Evolutionary conservation across 92 coral and sea anemone species (phyloP), one percentile per base, ranked within the genome.

Genomic region (Porites evermanni): DNA sequence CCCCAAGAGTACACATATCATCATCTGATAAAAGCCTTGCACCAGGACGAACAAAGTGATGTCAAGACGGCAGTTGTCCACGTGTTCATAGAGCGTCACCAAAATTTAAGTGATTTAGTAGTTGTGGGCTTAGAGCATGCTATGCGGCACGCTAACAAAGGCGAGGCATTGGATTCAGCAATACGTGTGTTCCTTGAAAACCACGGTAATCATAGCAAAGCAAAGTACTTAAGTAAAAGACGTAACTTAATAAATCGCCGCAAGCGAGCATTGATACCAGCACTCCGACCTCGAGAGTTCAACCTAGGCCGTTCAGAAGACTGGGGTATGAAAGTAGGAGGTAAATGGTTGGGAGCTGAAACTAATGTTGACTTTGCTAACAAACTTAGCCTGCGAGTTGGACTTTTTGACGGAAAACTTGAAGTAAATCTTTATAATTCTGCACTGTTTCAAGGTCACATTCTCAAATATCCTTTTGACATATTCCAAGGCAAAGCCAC

Each of bases 51-150:
- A 72, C 89, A 88, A 74, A 94, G 88, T 80, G 93, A 92, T 61
- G 98, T 95, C 50, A 95, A 93, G 77, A 85, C 95, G 3, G 96
- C 93, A 20, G 98, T 94, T 52, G 87, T 95, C 51, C 90, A 89
- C 60, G 98, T 95, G 16, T 95, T 89, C 70, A 71, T 83, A 19
- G 98, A 95, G 51, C 93, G 96, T 20, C 96, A 91, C 71, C 94
- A 93, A 61, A 82, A 79, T 60, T 75, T 95, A 23, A 87, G 86
- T 8, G 88, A 81, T 9, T 47, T 88, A 64, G 73, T 88, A 24
- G 91, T 91, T 2, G 76, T 84, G 60, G 96, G 95, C 50, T 70
- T 95, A 14, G 96, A 91, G 71, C 91, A 95, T 79, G 96, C 98
- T 26, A 72, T 95, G 70, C 89, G 93, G 95, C 64, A 86, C 13